Base-by-base conservation (phyloP, 2,888 invertebrate species). In the Steinernema carpocapsae region DNA sequence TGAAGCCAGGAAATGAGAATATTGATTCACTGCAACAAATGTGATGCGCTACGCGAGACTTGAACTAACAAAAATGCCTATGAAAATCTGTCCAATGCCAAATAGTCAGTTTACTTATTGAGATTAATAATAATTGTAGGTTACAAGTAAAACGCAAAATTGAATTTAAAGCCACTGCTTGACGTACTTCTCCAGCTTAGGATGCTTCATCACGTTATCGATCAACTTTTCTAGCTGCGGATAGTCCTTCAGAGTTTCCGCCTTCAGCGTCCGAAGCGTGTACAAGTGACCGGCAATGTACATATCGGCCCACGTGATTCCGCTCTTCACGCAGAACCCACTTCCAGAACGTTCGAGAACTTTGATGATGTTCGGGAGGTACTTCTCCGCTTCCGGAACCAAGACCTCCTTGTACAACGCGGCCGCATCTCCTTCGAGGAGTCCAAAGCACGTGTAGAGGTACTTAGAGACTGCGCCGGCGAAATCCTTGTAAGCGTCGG, bases 131-230 rank as follows among this genome's bases (percentile, higher is more conserved):
- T n/a, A n/a, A n/a, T n/a, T n/a, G n/a, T n/a, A n/a, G n/a, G n/a
- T n/a, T n/a, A n/a, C n/a, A n/a, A n/a, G n/a, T n/a, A n/a, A n/a
- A n/a, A n/a, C n/a, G n/a, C n/a, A n/a, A n/a, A n/a, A n/a, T n/a
- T n/a, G n/a, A n/a, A n/a, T n/a, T 37, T 10, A 37, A 3, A 37
- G 48, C 19, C 85, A 74, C 17, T 72, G 79, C 29, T 80, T 81
- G 37, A 83, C 77, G 78, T 82, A 85, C 32, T 82, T 76, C 74
- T 80, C 80, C 59, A 85, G 78, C 46, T 79, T 78, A 1, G 83
- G 83, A 26, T 80, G 48, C 6, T 74, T 32, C 43, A 82, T 83
- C 37, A 85, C 77, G 76, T 82, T 81, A 75, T 87, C 83, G 29
- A 80, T 51, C 48, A 80, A 78, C 72, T 78, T 78, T 26, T 24